Conservation (phyloP, 2,797 vertebrate genomes). For the Gadopsis bispinosus region DNA sequence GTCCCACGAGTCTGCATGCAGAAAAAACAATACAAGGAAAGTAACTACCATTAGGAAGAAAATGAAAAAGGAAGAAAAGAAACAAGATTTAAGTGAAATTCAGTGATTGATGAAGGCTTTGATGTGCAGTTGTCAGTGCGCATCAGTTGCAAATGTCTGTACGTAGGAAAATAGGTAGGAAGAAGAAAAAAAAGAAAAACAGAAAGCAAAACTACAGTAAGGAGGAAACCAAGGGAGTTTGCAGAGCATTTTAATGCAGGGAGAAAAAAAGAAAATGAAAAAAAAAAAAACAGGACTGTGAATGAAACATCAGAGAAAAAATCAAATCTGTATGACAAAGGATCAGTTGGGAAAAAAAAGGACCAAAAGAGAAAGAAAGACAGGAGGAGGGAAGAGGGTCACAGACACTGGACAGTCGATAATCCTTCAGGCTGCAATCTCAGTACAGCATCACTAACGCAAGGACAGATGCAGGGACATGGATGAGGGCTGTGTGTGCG, state of each 20-base stretch:
- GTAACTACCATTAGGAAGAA: neutral
- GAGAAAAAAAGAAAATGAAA: too few relatives aligned
- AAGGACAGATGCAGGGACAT: conserved; percentile 62
- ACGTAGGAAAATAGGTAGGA: too few relatives aligned
- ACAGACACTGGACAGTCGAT: conserved; percentile 11
- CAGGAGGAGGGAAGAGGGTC: neutral
- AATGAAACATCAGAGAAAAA: neutral
- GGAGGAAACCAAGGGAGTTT: neutral
- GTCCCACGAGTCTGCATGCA: neutral
- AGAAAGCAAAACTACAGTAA: neutral
- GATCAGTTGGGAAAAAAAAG: neutral
- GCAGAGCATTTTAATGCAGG: neutral
- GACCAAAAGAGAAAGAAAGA: neutral
- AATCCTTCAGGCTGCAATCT: conserved; percentile 51
- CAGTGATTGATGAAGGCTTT: too few relatives aligned
- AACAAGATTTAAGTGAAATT: neutral
- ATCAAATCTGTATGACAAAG: neutral
- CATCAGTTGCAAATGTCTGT: neutral
- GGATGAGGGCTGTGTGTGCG: conserved; percentile 9
- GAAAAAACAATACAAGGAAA: neutral
- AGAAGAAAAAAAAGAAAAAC: neutral
- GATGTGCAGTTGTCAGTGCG: too few relatives aligned
- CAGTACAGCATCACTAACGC: conserved; percentile 50
- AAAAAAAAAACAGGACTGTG: too few relatives aligned
- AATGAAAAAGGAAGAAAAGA: neutral